Percentiles rank a stretch among this genome's conserved stretches.
Conservation (phyloP, 2,888 invertebrate species). For the Erannis defoliaria region DNA sequence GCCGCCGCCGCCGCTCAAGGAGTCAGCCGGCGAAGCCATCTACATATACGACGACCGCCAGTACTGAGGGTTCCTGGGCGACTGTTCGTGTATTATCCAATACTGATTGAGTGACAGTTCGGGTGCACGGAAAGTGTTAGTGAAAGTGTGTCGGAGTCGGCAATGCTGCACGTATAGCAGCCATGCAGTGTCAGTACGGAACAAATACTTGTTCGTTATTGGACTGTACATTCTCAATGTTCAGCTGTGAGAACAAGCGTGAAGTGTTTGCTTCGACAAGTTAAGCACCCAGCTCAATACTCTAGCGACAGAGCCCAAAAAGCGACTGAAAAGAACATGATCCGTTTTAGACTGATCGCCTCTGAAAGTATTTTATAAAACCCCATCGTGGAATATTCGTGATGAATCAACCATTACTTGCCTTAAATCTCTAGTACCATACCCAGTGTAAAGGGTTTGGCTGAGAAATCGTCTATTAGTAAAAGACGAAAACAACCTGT, state of each 20-base stretch:
- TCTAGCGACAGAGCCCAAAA: slow-evolving; percentile 30
- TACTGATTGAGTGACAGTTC: slow-evolving; percentile 27
- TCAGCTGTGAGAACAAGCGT: neutral
- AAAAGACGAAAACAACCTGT: slow-evolving; percentile 1
- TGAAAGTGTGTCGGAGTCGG: slow-evolving; percentile 3
- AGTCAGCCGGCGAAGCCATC: slow-evolving; percentile 90
- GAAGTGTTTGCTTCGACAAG: slow-evolving; percentile 4
- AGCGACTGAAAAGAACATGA: slow-evolving; percentile 3
- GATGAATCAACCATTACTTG: neutral
- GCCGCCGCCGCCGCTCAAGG: slow-evolving; percentile 84
- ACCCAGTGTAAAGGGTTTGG: slow-evolving; percentile 11
- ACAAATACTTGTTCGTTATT: neutral
- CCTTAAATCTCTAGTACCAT: neutral
- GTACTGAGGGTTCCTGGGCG: slow-evolving; percentile 61
- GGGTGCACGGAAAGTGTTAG: slow-evolving; percentile 7
- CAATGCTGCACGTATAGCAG: neutral
- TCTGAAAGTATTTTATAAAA: neutral
- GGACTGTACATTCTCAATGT: neutral
- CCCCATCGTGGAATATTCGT: slow-evolving; percentile 13
- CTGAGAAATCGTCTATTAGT: slow-evolving; percentile 10
- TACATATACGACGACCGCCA: slow-evolving; percentile 83
- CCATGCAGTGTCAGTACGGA: neutral
- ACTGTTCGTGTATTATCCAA: slow-evolving; percentile 27
- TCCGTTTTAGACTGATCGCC: neutral
- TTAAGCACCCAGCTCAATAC: slow-evolving; percentile 21